A percentile compares a stretch with the other conserved stretches of the same genome.
phyloP scores from a whole-genome alignment of 2,888 invertebrate genomes.

The Himalopsyche japonica region DNA sequence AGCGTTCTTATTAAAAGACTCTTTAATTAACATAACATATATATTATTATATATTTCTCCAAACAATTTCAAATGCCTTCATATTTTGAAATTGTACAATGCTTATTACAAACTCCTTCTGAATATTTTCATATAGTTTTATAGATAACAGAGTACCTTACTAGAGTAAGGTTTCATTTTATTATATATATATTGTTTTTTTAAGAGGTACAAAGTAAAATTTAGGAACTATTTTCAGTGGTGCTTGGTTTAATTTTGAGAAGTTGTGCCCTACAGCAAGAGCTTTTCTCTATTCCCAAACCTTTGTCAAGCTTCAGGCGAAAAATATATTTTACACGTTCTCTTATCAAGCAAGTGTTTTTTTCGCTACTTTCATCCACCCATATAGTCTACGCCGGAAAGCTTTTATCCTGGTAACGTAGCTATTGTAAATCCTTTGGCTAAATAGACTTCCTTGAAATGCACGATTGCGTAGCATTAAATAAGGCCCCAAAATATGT shows the following conservation, averaged over 20 bases:
- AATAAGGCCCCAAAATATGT: not conserved
- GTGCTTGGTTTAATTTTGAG: not conserved
- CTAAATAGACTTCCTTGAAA: conserved; percentile 8
- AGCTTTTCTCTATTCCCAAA: not conserved
- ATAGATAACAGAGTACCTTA: too few relatives aligned
- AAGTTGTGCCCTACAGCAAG: not conserved
- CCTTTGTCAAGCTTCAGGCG: conserved; percentile 15
- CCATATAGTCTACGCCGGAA: not conserved
- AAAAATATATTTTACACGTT: not conserved
- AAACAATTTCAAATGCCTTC: too few relatives aligned
- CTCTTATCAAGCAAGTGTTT: conserved; percentile 16
- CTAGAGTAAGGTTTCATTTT: too few relatives aligned
- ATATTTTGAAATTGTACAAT: too few relatives aligned
- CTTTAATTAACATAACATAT: too few relatives aligned
- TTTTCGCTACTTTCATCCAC: not conserved
- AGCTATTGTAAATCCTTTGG: conserved; percentile 19
- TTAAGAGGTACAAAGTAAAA: too few relatives aligned
- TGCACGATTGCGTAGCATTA: not conserved
- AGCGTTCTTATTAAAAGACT: too few relatives aligned
- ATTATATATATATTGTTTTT: too few relatives aligned
- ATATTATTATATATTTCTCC: too few relatives aligned
- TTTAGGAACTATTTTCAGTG: not conserved
- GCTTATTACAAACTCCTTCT: too few relatives aligned
- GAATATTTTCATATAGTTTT: too few relatives aligned
- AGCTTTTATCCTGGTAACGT: conserved; percentile 15